Percentiles rank a stretch among this genome's conserved stretches.
phyloP scores from a whole-genome alignment of 2,797 vertebrate genomes.

The Chrysocyon brachyurus region DNA sequence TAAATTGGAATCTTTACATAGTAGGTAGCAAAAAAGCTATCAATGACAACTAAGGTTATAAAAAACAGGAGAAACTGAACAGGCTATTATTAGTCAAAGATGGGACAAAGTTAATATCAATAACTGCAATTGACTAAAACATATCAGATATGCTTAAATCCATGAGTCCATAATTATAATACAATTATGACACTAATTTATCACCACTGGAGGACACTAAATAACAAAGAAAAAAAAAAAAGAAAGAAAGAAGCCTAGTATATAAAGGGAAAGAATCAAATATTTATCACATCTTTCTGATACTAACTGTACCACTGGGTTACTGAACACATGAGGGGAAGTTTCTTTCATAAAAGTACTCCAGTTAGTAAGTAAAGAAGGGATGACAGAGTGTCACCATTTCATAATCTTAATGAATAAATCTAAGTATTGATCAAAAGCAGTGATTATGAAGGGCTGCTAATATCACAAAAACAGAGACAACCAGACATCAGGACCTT shows the following conservation, averaged over 20 bases:
- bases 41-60: not conserved
- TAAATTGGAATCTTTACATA: slow-evolving; percentile 33
- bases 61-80: slow-evolving; percentile 5
- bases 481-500: not conserved
- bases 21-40: not conserved
- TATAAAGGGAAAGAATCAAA: slow-evolving; percentile 17
- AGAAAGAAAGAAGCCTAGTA: not conserved
- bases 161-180: not conserved
- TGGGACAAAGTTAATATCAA: not conserved
- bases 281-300: not conserved
- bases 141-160: not conserved
- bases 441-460: not conserved
- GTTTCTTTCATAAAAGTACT: not conserved
- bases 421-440: not conserved
- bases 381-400: not conserved
- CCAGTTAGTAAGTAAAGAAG: slow-evolving; percentile 16
- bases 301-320: not conserved
- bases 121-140: not conserved
- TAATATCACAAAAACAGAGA: slow-evolving; percentile 1
- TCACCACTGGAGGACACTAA: not conserved
- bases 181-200: not conserved
- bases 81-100: not conserved
- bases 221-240: too few relatives aligned
- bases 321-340: not conserved
- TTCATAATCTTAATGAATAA: slow-evolving; percentile 17